Evolutionary conservation across 2,113 vertebrate genomes (phyloP).

Genomic region (Natator depressus): DNA sequence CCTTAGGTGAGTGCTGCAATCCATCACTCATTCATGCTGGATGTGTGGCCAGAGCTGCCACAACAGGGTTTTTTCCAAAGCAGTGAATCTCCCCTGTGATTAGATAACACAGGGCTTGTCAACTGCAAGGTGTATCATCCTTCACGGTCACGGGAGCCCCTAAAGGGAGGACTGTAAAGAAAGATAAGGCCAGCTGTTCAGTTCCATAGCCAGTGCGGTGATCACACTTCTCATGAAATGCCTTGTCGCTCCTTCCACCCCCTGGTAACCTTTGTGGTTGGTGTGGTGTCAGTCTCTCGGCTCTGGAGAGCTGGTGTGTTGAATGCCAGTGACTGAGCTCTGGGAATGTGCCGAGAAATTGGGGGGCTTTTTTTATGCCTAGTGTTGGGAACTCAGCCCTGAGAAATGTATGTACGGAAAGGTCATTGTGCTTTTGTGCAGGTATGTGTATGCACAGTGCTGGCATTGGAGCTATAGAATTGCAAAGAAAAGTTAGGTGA

Average conservation of each 20-base stretch:
- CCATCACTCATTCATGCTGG: conserved; percentile 20
- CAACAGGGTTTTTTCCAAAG: neutral
- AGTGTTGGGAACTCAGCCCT: neutral
- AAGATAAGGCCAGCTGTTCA: rapidly evolving
- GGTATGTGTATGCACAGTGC: neutral
- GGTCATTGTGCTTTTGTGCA: neutral
- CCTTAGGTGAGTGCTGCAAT: neutral
- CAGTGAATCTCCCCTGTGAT: neutral
- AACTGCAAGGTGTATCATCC: neutral
- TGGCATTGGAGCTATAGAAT: neutral
- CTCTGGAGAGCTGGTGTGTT: neutral
- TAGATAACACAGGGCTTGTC: neutral
- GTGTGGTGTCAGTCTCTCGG: neutral
- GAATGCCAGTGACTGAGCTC: neutral
- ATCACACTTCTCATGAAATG: neutral
- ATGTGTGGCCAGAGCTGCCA: rapidly evolving
- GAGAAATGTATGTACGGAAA: neutral
- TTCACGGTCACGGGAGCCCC: neutral
- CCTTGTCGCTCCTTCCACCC: neutral
- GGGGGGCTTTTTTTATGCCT: neutral
- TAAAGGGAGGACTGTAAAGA: neutral
- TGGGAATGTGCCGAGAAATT: neutral
- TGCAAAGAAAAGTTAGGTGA: neutral
- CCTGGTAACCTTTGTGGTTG: neutral
- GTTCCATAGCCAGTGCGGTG: neutral